A percentile compares a stretch with the other conserved stretches of the same genome.
phyloP scores from a whole-genome alignment of 2,888 invertebrate species.

The Ennomos quercinarius region DNA sequence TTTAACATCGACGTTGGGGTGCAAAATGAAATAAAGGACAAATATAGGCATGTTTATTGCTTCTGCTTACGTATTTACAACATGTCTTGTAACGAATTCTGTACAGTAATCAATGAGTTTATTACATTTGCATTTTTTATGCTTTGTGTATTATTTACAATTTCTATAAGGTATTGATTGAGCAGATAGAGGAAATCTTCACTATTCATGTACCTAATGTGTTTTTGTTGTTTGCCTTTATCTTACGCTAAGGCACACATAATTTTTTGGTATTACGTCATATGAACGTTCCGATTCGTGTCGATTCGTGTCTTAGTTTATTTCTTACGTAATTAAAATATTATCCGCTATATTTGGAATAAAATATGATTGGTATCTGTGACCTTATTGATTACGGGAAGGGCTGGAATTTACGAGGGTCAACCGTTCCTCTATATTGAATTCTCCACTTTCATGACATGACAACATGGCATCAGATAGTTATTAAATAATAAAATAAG shows the following conservation, averaged over 20 bases:
- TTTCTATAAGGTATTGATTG: too few relatives aligned
- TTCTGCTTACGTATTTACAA: constrained; percentile 26
- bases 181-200: too few relatives aligned
- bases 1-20: constrained; percentile 47
- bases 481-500: constrained; percentile 25
- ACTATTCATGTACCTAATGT: too few relatives aligned
- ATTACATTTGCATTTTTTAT: background rate
- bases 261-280: too few relatives aligned
- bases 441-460: constrained; percentile 52
- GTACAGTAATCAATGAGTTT: background rate
- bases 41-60: constrained; percentile 38
- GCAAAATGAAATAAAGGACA: constrained; percentile 38
- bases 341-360: constrained; percentile 38
- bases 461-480: constrained; percentile 35
- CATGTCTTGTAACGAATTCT: constrained; percentile 7
- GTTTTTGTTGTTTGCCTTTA: too few relatives aligned
- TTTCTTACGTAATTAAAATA: constrained; percentile 23
- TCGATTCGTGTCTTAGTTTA: constrained; percentile 8
- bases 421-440: constrained; percentile 54
- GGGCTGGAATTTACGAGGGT: constrained; percentile 57
- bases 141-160: background rate
- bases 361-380: constrained; percentile 57
- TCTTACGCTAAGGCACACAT: too few relatives aligned
- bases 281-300: background rate
- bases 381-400: constrained; percentile 58